phyloP scores from a whole-genome alignment of 2,113 vertebrate species.

The Notechis scutatus region DNA sequence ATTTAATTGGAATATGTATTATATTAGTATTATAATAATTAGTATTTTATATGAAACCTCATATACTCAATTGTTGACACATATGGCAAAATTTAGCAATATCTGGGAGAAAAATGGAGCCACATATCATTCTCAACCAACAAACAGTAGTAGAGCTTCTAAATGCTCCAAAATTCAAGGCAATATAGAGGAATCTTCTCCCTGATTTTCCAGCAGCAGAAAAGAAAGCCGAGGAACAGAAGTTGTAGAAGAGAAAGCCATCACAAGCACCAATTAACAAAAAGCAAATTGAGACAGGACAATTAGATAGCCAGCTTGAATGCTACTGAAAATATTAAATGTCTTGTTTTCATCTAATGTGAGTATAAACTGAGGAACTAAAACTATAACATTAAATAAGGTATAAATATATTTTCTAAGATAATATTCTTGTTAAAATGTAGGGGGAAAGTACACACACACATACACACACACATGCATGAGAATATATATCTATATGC shows the following conservation, averaged over 20 bases:
- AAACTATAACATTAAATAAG: background rate
- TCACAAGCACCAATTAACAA: background rate
- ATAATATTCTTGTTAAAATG: background rate
- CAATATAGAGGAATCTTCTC: background rate
- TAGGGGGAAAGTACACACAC: background rate
- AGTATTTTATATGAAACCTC: background rate
- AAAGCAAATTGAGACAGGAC: background rate
- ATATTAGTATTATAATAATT: background rate
- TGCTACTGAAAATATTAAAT: background rate
- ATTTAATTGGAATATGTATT: background rate
- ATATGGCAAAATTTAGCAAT: background rate
- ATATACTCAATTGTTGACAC: background rate
- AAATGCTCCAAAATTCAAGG: background rate
- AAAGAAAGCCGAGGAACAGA: background rate
- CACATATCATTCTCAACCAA: background rate
- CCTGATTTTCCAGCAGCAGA: background rate
- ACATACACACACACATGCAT: background rate
- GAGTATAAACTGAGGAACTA: background rate
- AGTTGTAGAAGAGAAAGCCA: background rate
- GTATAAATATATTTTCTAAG: background rate
- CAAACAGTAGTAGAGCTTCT: background rate
- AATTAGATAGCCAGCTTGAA: background rate
- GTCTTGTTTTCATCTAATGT: background rate
- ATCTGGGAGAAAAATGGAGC: background rate
- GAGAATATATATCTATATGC: background rate